Percentiles rank a stretch among this genome's conserved stretches.
Evolutionary conservation across 2,888 invertebrate species (phyloP).

Genomic region (Emmelina monodactyla): DNA sequence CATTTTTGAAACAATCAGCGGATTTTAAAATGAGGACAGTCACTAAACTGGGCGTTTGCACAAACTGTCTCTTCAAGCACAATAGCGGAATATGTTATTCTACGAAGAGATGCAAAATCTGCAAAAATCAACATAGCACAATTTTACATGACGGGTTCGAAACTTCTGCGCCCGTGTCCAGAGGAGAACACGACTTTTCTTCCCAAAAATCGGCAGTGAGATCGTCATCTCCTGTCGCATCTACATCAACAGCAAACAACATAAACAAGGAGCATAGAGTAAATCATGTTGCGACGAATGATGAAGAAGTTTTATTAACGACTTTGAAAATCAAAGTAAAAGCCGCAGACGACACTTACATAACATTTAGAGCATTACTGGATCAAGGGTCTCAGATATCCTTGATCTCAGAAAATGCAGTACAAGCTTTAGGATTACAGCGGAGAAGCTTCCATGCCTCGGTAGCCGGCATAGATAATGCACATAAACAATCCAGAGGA

Average conservation of each 20-base stretch:
- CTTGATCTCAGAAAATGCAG: conserved; percentile 9
- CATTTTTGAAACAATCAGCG: conserved; percentile 7
- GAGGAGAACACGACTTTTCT: background rate
- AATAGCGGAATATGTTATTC: conserved; percentile 7
- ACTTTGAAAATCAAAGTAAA: conserved; percentile 3
- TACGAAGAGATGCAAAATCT: conserved; percentile 8
- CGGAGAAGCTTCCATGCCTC: background rate
- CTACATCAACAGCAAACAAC: background rate
- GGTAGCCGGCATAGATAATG: background rate
- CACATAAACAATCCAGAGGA: conserved; percentile 5
- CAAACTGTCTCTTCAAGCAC: conserved; percentile 10
- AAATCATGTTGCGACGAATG: conserved; percentile 1
- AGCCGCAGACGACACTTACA: background rate
- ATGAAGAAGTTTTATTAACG: conserved; percentile 3
- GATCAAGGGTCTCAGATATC: conserved; percentile 9
- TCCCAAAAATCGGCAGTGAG: background rate
- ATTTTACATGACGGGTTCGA: conserved; percentile 6
- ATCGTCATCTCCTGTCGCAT: too few species aligned
- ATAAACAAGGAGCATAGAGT: background rate
- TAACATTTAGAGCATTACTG: background rate
- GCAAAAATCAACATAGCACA: conserved; percentile 8
- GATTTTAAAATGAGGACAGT: conserved; percentile 7
- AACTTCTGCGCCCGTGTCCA: too few species aligned
- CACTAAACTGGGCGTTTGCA: conserved; percentile 8
- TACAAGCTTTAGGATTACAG: conserved; percentile 4